Conservation (phyloP, 2,888 invertebrate genomes). For the Cyrtodaria siliqua region DNA sequence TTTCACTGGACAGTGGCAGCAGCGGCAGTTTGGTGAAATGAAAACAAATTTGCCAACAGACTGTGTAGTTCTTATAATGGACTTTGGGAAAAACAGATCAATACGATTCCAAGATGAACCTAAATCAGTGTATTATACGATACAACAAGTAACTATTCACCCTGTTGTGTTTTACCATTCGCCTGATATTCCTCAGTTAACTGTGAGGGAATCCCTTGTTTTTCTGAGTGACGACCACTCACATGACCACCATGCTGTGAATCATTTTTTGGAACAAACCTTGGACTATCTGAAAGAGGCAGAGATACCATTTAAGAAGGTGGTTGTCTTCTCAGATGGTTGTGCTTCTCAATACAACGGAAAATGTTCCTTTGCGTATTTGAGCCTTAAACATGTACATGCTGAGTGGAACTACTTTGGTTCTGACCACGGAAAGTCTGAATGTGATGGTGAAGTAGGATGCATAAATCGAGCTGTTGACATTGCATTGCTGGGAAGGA, state of each 20-base stretch:
- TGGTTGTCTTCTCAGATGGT: constrained; percentile 35
- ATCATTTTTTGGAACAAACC: constrained; percentile 24
- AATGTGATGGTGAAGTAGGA: constrained; percentile 46
- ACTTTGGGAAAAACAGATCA: constrained; percentile 30
- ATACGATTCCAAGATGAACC: constrained; percentile 43
- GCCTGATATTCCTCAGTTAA: constrained; percentile 6
- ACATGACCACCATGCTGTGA: constrained; percentile 44
- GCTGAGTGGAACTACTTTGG: constrained; percentile 35
- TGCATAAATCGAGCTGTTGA: constrained; percentile 33
- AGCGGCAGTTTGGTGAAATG: constrained; percentile 47
- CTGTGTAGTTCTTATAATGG: constrained; percentile 40
- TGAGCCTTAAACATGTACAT: background rate
- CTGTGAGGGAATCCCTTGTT: constrained; percentile 21
- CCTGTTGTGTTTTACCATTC: constrained; percentile 33
- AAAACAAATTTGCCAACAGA: constrained; percentile 47
- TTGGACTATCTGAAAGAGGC: constrained; percentile 12
- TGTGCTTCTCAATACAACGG: constrained; percentile 32
- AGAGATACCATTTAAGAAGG: constrained; percentile 8
- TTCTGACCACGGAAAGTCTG: constrained; percentile 41
- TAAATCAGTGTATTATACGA: constrained; percentile 28
- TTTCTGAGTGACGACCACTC: too few relatives aligned
- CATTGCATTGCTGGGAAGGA: constrained; percentile 22
- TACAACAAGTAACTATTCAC: constrained; percentile 42
- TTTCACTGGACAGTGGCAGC: constrained; percentile 55
- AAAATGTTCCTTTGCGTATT: constrained; percentile 24